Evolutionary conservation across 2,113 vertebrate genomes (phyloP), one percentile per base, ranked within the genome.

Genomic region (Paraplagusia blochii): DNA sequence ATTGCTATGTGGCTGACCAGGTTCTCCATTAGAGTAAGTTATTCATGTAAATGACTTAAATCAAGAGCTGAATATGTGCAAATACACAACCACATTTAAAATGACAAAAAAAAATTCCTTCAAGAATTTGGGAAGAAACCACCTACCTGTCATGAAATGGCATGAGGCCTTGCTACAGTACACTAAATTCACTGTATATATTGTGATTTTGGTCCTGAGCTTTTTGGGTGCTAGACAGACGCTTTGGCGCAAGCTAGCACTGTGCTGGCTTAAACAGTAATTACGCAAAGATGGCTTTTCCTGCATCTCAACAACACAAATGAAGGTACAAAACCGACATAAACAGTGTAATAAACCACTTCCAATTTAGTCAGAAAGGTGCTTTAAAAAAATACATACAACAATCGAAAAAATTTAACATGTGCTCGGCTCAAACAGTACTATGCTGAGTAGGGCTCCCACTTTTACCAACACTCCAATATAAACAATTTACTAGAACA

Each of bases 401-500:
- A 15, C 35, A 58, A 34, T 47, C 45, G 46, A 53, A 46, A 56
- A 58, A 58, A n/a, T 19, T 8, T 13, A 47, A 22, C 18, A 44
- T 53, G 58, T 50, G 54, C 80, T 85, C 85, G 82, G 85, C 84
- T 87, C 73, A 50, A 72, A 15, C 50, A 59, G 84, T 85, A 85
- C 80, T 76, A 9, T 66, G 44, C 10, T 35, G 50, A 71, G 35
- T 38, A 71, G 35, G 38, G 39, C 12, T 15, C 34, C 46, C 63
- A 29, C 22, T 29, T 29, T 29, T 6, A 29, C 22, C 22, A 29
- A 29, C 22, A 29, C 22, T 29, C 22, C 22, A 6, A 4, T 29
- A 29, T 29, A 29, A 29, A 29, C 22, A 29, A 29, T 29, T 29
- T 29, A 6, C 2, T 29, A 29, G 22, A 29, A 29, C 22, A 29